phyloP scores from a whole-genome alignment of 1,140 invertebrate genomes.

The Musca vetustissima region DNA sequence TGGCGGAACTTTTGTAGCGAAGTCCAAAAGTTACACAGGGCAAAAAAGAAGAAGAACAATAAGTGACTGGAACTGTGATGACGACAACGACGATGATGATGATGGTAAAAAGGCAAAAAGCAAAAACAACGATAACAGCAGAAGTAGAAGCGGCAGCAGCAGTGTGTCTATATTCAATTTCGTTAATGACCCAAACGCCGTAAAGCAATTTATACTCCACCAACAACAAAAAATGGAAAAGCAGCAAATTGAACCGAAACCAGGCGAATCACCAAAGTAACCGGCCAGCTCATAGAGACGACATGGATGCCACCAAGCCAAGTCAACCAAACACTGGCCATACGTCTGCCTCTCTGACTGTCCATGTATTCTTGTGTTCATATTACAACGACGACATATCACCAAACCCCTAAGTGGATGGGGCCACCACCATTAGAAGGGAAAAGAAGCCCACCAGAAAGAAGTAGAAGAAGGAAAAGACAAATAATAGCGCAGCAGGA shows the following conservation, averaged over 20 bases:
- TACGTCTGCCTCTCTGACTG: too few species aligned
- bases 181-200: slow-evolving; percentile 54
- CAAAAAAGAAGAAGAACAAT: slow-evolving; percentile 5
- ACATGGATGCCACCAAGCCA: too few species aligned
- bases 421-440: not conserved
- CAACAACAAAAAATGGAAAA: not conserved
- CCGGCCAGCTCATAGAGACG: not conserved
- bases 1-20: not conserved
- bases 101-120: not conserved
- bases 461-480: slow-evolving; percentile 33
- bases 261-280: slow-evolving; percentile 9
- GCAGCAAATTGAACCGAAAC: not conserved
- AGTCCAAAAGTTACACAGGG: slow-evolving; percentile 7
- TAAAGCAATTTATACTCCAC: slow-evolving; percentile 47
- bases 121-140: not conserved
- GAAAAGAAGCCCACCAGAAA: not conserved
- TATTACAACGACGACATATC: too few species aligned
- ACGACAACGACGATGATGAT: slow-evolving; percentile 6
- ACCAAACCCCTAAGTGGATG: too few species aligned
- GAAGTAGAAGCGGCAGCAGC: too few species aligned
- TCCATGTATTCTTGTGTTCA: too few species aligned
- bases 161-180: slow-evolving; percentile 49
- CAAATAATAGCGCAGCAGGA: slow-evolving; percentile 55
- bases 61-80: not conserved
- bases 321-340: too few species aligned